Evolutionary conservation across 1,140 invertebrate genomes (phyloP), one percentile per base, ranked within the genome.

Genomic region (Heterodera schachtii): DNA sequence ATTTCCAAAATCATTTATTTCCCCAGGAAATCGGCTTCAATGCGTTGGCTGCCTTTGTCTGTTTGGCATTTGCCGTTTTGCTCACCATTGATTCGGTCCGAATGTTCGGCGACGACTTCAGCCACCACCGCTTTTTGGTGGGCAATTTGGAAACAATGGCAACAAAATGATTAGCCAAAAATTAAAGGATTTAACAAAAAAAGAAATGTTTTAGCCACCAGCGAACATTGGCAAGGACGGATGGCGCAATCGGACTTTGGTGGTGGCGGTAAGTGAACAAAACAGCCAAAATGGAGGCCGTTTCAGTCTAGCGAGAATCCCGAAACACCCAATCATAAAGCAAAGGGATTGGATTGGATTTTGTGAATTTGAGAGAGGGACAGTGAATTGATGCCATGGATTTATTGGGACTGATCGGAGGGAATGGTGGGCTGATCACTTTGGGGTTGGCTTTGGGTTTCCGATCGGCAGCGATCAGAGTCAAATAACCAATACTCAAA

Each of bases 51-150:
- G 57, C 67, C 19, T 16, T 86, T n/a, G 21, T 86, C n/a, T 86
- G 74, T 41, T 64, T 87, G 16, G 41, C 85, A 16, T 75, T 79
- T 57, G 46, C 76, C 21, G 83, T 57, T 16, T 43, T 86, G 44
- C 78, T 86, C 8, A 52, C 83, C 47, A 77, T 82, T 57, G 85
- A 86, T 71, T 83, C 67, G 49, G 79, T 71, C n/a, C 79, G 84
- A 82, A 86, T 86, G 86, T 13, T 57, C 31, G 41, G 43, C 41
- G 84, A 81, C 75, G 43, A 87, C 21, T 87, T 75, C 84, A 87
- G 60, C 41, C 75, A 86, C 31, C 82, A 83, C 52, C 49, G 69
- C 11, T 84, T 77, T 71, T 60, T 64, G n/a, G 57, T 64, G 16
- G 57, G 57, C 16, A 19, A 19, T 21, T 13, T 13, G 1, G 57